Evolutionary conservation across 1,140 invertebrate genomes (phyloP).

Genomic region (Frieseomelitta varia): DNA sequence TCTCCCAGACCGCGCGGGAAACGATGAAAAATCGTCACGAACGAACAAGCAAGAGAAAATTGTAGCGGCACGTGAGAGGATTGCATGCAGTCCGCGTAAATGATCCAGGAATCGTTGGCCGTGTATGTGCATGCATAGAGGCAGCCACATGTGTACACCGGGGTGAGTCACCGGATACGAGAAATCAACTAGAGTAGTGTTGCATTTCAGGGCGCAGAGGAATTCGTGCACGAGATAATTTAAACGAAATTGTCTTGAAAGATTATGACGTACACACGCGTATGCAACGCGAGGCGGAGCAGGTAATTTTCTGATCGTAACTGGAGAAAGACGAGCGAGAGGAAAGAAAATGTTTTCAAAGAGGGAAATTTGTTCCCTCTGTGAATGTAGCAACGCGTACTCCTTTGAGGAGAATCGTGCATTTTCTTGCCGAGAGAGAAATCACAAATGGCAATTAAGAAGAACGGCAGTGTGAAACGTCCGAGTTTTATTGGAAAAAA

Average conservation of each 20-base stretch:
- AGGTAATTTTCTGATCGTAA: background rate
- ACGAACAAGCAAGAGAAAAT: slow-evolving; percentile 42
- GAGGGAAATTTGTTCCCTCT: background rate
- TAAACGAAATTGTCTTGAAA: background rate
- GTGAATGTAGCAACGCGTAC: too few species aligned
- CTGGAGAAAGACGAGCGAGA: background rate
- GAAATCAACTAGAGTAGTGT: background rate
- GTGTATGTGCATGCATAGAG: too few species aligned
- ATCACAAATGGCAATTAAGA: too few species aligned
- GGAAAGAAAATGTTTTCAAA: too few species aligned
- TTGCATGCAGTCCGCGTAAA: slow-evolving; percentile 44
- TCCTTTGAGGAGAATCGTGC: background rate
- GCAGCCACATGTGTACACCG: background rate
- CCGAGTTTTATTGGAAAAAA: background rate
- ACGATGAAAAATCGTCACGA: slow-evolving; percentile 31
- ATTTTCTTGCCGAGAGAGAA: too few species aligned
- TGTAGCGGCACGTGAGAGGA: slow-evolving; percentile 51
- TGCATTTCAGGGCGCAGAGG: background rate
- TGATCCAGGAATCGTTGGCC: slow-evolving; percentile 3
- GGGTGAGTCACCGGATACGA: slow-evolving; percentile 2
- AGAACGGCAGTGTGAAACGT: too few species aligned
- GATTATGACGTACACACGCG: background rate
- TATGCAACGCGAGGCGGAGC: background rate
- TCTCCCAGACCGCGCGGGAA: background rate
- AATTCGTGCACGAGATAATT: background rate